A percentile compares a stretch with the other conserved stretches of the same genome.
Evolutionary conservation across 2,797 vertebrate genomes (phyloP).

Genomic region (Phrynocephalus forsythii): DNA sequence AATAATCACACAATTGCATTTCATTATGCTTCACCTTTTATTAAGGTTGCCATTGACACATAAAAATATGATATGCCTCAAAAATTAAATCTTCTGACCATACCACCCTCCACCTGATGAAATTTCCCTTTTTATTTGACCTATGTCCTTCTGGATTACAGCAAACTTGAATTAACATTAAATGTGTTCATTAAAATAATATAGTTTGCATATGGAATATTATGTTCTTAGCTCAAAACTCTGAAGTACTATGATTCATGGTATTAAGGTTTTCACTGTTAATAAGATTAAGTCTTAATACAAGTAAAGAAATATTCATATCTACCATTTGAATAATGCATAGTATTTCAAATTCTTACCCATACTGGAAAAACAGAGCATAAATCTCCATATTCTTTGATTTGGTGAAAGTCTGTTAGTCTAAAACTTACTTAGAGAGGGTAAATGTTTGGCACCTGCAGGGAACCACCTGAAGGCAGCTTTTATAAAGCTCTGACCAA

Average conservation of each 20-base stretch:
- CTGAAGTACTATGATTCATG: conserved; percentile 77
- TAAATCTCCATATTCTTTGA: conserved; percentile 76
- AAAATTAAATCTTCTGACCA: conserved; percentile 81
- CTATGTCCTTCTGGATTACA: conserved; percentile 79
- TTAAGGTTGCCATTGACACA: conserved; percentile 80
- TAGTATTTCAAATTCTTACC: conserved; percentile 71
- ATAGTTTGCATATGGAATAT: conserved; percentile 74
- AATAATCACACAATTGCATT: conserved; percentile 77
- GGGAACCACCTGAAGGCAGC: conserved; percentile 61
- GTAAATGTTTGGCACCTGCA: conserved; percentile 73
- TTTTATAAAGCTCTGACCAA: conserved; percentile 60
- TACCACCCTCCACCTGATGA: conserved; percentile 78
- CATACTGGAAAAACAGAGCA: conserved; percentile 67
- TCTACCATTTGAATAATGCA: conserved; percentile 74
- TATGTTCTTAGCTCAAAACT: conserved; percentile 73
- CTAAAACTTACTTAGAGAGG: conserved; percentile 74
- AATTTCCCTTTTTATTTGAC: conserved; percentile 83
- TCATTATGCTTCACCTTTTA: conserved; percentile 80
- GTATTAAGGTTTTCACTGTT: conserved; percentile 77
- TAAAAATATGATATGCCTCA: conserved; percentile 78
- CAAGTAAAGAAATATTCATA: conserved; percentile 74
- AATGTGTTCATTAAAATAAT: conserved; percentile 80
- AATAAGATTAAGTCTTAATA: conserved; percentile 79
- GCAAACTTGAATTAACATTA: conserved; percentile 81
- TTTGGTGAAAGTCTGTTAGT: conserved; percentile 64